These are phyloP conservation scores for Pelmatolapia mariae DNA, from an alignment of 2,113 vertebrate species.

Conservation along the genomic window DNA sequence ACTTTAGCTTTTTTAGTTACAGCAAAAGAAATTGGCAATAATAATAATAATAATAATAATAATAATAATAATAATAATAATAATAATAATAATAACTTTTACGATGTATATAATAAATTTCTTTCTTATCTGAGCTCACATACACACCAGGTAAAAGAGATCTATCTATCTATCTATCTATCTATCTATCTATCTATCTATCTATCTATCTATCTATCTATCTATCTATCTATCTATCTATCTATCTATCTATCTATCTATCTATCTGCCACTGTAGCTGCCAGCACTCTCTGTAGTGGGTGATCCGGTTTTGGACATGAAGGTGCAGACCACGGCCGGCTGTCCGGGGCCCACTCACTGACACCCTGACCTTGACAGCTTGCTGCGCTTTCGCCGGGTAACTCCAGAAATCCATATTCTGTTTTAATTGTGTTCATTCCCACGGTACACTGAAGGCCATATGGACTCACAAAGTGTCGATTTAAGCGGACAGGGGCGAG, in stretches of 20 bases:
- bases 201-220: not conserved
- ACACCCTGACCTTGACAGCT: conserved; percentile 76
- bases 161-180: not conserved
- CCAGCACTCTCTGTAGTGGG: not conserved
- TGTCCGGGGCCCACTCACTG: conserved; percentile 37
- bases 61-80: not conserved
- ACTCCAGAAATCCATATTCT: conserved; percentile 74
- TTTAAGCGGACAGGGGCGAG: conserved; percentile 67
- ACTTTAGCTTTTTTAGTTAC: not conserved
- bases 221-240: not conserved
- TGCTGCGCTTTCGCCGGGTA: conserved; percentile 60
- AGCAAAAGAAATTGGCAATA: not conserved
- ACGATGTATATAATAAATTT: too few relatives aligned
- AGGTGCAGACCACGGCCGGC: not conserved
- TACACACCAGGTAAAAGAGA: conserved; percentile 87
- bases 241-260: not conserved
- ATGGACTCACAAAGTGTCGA: conserved; percentile 72
- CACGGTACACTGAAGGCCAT: conserved; percentile 71
- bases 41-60: accelerated
- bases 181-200: not conserved
- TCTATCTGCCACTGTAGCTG: not conserved
- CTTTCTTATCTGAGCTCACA: conserved; percentile 79
- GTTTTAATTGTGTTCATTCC: conserved; percentile 75
- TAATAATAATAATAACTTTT: not conserved
- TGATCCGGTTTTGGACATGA: not conserved